phyloP scores from a whole-genome alignment of 1,140 invertebrate species.

The Phymorhynchus buccinoides region DNA sequence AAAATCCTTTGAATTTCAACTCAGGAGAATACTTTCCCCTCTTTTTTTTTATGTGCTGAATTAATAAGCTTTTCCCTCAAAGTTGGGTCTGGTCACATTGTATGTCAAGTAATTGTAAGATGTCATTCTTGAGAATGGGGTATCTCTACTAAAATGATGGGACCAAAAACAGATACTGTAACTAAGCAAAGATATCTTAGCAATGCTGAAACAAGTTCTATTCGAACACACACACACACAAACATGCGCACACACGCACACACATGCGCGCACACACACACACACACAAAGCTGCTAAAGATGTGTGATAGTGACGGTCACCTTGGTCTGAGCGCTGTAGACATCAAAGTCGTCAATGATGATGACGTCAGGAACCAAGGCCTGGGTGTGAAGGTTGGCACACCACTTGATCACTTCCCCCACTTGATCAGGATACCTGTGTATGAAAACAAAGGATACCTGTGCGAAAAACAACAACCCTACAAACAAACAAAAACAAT shows the following conservation, averaged over 20 bases:
- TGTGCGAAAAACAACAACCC: neutral
- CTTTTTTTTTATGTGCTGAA: too few species aligned
- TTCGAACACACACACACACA: neutral
- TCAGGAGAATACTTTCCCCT: too few species aligned
- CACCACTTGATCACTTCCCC: slow-evolving; percentile 48
- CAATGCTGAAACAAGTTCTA: neutral
- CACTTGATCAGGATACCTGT: slow-evolving; percentile 42
- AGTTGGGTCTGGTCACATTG: too few species aligned
- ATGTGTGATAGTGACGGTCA: neutral
- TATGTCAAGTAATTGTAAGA: too few species aligned
- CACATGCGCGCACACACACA: neutral
- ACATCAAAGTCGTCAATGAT: slow-evolving; percentile 45
- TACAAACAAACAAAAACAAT: neutral
- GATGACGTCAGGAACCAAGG: slow-evolving; percentile 39
- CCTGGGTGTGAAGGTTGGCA: slow-evolving; percentile 39
- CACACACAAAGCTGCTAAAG: neutral
- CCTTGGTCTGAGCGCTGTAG: slow-evolving; percentile 40
- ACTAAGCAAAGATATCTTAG: too few species aligned
- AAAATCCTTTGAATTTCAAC: too few species aligned
- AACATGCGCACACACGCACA: neutral
- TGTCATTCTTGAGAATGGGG: too few species aligned
- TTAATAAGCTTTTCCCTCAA: too few species aligned
- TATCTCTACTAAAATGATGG: too few species aligned
- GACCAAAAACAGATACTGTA: too few species aligned
- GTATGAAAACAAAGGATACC: neutral